phyloP scores from a whole-genome alignment of 2,888 invertebrate genomes.

The Andrena minutula region DNA sequence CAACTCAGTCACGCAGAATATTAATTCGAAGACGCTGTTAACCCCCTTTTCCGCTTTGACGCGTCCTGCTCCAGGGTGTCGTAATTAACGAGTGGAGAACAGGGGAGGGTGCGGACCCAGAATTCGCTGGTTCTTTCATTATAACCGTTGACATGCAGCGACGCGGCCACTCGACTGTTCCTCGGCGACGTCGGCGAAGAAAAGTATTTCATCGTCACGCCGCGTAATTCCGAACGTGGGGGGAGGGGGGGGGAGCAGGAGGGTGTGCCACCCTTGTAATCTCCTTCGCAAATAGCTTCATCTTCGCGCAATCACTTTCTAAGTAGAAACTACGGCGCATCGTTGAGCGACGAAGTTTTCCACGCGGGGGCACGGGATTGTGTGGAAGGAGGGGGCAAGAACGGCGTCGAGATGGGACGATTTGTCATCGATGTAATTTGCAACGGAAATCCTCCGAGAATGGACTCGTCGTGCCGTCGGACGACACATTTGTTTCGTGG shows the following conservation, averaged over 20 bases:
- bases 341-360: constrained; percentile 21
- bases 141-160: constrained; percentile 44
- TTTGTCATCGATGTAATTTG: constrained; percentile 39
- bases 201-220: constrained; percentile 41
- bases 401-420: constrained; percentile 8
- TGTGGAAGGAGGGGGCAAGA: background rate
- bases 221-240: constrained; percentile 34
- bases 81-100: constrained; percentile 58
- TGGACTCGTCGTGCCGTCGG: background rate
- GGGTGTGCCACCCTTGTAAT: constrained; percentile 32
- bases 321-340: constrained; percentile 31
- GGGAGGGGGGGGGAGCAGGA: too few species aligned
- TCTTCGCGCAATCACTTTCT: constrained; percentile 53
- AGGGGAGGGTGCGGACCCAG: constrained; percentile 13
- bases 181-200: background rate
- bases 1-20: constrained; percentile 19
- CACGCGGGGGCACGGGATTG: background rate
- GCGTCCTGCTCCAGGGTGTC: constrained; percentile 18
- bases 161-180: constrained; percentile 25
- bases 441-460: background rate
- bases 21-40: constrained; percentile 41
- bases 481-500: background rate
- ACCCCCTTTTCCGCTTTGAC: constrained; percentile 45
- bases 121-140: constrained; percentile 60
- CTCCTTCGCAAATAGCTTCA: constrained; percentile 56